phyloP scores from a whole-genome alignment of 1,140 invertebrate species.

The Eriosoma lanigerum region DNA sequence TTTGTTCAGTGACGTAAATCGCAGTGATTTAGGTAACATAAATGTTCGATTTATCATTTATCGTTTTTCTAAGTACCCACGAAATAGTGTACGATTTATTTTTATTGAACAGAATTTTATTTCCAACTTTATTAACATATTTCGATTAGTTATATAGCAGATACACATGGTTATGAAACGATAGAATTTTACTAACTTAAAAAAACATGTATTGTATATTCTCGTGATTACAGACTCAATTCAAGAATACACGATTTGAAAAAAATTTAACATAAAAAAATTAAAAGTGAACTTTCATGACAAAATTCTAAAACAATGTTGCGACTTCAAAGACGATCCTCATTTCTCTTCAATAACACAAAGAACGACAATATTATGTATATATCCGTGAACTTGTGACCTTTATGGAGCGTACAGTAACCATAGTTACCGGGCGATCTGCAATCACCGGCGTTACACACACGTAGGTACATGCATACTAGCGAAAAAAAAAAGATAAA shows the following conservation, averaged over 20 bases:
- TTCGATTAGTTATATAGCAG: too few species aligned
- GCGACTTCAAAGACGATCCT: constrained; percentile 41
- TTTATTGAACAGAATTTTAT: too few species aligned
- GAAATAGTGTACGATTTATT: neutral
- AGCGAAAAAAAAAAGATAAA: neutral
- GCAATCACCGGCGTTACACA: constrained; percentile 35
- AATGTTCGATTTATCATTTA: neutral
- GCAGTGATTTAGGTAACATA: neutral
- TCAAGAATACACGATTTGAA: neutral
- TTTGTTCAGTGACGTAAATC: neutral
- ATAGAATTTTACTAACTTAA: too few species aligned
- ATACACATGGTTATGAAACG: too few species aligned
- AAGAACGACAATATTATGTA: constrained; percentile 42
- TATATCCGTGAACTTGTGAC: constrained; percentile 50
- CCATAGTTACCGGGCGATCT: constrained; percentile 50
- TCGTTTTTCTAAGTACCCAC: neutral
- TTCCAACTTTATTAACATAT: too few species aligned
- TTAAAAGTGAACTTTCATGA: neutral
- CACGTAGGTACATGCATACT: neutral
- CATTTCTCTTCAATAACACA: neutral
- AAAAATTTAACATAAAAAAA: neutral
- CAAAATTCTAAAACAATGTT: constrained; percentile 35
- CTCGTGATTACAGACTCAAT: too few species aligned
- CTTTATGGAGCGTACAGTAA: constrained; percentile 44
- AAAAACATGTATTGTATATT: too few species aligned